phyloP scores from a whole-genome alignment of 2,113 vertebrate genomes.

The Trachemys scripta region DNA sequence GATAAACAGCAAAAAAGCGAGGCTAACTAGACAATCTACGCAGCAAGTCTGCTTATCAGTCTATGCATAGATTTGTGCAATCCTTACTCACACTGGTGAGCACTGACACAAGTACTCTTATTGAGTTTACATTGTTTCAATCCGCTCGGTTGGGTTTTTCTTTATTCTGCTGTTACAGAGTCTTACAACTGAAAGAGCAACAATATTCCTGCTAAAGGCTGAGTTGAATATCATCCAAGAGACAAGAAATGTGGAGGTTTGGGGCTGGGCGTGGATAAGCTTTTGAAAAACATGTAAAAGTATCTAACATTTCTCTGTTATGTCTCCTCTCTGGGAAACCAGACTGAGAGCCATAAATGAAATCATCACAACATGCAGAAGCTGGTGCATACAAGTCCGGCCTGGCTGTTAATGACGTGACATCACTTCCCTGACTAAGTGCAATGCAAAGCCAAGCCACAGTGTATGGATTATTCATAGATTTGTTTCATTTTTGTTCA shows the following conservation, averaged over 20 bases:
- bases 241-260: background rate
- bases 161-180: background rate
- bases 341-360: background rate
- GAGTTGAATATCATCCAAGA: background rate
- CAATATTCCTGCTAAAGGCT: background rate
- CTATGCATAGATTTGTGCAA: conserved; percentile 9
- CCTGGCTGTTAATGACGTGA: background rate
- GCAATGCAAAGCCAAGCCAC: background rate
- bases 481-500: background rate
- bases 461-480: background rate
- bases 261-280: background rate
- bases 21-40: conserved; percentile 24
- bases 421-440: background rate
- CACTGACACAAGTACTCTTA: background rate
- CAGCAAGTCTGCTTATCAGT: background rate
- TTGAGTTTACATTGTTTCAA: background rate
- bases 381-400: background rate
- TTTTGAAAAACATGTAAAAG: background rate
- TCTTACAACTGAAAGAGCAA: background rate
- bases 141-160: background rate
- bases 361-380: background rate
- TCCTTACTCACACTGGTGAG: background rate
- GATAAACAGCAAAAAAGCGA: background rate
- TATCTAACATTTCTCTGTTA: background rate
- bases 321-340: background rate